Evolutionary conservation across 2,888 invertebrate genomes (phyloP), one percentile per base, ranked within the genome.

Genomic region (Augiades crinisus): DNA sequence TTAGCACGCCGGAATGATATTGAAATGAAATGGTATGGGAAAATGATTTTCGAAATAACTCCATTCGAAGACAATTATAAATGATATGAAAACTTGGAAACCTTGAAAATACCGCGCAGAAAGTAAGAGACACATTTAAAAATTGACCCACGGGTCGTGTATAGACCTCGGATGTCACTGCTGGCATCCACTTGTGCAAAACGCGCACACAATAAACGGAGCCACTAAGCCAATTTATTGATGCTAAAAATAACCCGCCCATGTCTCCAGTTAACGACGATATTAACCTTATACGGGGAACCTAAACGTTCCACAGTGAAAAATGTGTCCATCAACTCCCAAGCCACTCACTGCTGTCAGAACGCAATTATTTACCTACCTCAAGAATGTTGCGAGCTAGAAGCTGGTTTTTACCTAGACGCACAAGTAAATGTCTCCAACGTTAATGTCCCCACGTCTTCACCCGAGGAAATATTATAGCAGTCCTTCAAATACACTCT

Each of bases 221-320:
- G 81, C 77, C 73, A 81, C 84, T 84, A 87, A 89, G 81, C 84
- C 87, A 88, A 89, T 89, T 89, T 89, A 88, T 80, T 81, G 86
- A 79, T 75, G 81, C 88, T 89, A 89, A 88, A 89, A 89, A 89
- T 89, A 89, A 81, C 81, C 68, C 75, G 69, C 69, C 77, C 75
- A 82, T 77, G 75, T 84, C 87, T 83, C 84, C 70, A 74, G 68
- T 77, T 81, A 81, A 76, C 72, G 75, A 75, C 76, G 79, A 74
- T 84, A 83, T 85, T 86, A 86, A 81, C 82, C 83, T 78, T 84
- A 78, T 78, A 80, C 71, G 77, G 72, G 70, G 74, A 79, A 75
- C 75, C 75, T 79, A 76, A 45, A 52, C 45, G 52, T 66, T 66
- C 62, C 62, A 71, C 58, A 57, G 59, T 73, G 74, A 75, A 78